A percentile compares a stretch with the other conserved stretches of the same genome.
Evolutionary conservation across 2,888 invertebrate species (phyloP).

Genomic region (Brassicogethes aeneus): DNA sequence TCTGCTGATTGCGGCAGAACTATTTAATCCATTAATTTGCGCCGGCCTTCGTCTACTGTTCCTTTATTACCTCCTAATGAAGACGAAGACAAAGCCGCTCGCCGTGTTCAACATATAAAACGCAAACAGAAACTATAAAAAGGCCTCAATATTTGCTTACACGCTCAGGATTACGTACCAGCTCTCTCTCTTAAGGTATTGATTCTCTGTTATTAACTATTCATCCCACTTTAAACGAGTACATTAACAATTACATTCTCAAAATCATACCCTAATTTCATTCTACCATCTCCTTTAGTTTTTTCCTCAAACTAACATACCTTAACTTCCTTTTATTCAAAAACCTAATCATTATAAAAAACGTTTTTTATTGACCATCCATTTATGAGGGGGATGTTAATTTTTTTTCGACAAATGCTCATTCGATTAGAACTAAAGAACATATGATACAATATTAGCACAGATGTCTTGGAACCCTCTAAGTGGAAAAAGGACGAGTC

Average conservation of each 20-base stretch:
- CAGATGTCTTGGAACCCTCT: slow-evolving; percentile 17
- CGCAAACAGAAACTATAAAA: slow-evolving; percentile 19
- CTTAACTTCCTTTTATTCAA: no score
- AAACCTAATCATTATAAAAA: no score
- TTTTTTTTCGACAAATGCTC: not conserved
- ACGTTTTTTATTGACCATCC: no score
- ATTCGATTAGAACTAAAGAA: slow-evolving; percentile 5
- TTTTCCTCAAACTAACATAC: slow-evolving; percentile 5
- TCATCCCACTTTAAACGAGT: slow-evolving; percentile 11
- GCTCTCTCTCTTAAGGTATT: slow-evolving; percentile 19
- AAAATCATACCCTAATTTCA: slow-evolving; percentile 2
- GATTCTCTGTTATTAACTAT: slow-evolving; percentile 19
- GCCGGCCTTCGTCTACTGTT: slow-evolving; percentile 17
- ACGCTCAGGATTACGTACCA: slow-evolving; percentile 16
- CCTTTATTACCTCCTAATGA: slow-evolving; percentile 6
- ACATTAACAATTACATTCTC: slow-evolving; percentile 11
- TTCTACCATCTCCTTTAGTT: no score
- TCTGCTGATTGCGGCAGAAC: slow-evolving; percentile 18
- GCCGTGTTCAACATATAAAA: slow-evolving; percentile 15
- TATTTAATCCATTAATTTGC: slow-evolving; percentile 24
- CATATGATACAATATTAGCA: slow-evolving; percentile 18
- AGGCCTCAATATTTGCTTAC: slow-evolving; percentile 18
- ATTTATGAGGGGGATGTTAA: not conserved
- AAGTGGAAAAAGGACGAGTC: not conserved
- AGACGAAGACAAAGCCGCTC: slow-evolving; percentile 10